A percentile compares a stretch with the other conserved stretches of the same genome.
Evolutionary conservation across 2,888 invertebrate genomes (phyloP).

Genomic region (Xestia rhomboidea): DNA sequence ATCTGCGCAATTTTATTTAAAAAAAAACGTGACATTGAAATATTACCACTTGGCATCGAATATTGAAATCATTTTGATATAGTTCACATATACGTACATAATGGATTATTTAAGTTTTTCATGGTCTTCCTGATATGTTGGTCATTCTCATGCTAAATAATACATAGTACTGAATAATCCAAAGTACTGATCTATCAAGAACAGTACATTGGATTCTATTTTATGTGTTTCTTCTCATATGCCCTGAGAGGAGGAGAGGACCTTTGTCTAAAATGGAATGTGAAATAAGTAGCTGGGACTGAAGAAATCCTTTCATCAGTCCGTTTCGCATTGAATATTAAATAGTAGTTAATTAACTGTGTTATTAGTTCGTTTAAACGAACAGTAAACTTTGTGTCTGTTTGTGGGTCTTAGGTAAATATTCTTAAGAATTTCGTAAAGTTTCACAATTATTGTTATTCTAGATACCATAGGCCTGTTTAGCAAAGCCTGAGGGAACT

Average conservation of each 20-base stretch:
- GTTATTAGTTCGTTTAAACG: neutral
- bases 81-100: neutral
- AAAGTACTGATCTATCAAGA: too few relatives aligned
- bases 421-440: conserved; percentile 23
- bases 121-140: neutral
- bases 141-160: neutral
- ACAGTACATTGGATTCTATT: neutral
- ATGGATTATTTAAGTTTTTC: neutral
- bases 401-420: conserved; percentile 11
- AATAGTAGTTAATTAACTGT: neutral
- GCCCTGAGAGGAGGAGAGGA: neutral
- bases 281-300: neutral
- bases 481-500: neutral
- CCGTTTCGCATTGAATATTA: neutral
- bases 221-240: neutral
- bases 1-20: neutral
- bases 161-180: too few relatives aligned
- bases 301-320: neutral
- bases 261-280: neutral
- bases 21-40: neutral
- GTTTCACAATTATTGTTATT: conserved; percentile 11
- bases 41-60: neutral
- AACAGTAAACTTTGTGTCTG: conserved; percentile 1
- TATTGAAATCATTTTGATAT: neutral
- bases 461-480: conserved; percentile 2